These are phyloP conservation scores for Otolemur crassicaudatus DNA, from an alignment of 2,797 vertebrate genomes.

Conservation along the genomic window DNA sequence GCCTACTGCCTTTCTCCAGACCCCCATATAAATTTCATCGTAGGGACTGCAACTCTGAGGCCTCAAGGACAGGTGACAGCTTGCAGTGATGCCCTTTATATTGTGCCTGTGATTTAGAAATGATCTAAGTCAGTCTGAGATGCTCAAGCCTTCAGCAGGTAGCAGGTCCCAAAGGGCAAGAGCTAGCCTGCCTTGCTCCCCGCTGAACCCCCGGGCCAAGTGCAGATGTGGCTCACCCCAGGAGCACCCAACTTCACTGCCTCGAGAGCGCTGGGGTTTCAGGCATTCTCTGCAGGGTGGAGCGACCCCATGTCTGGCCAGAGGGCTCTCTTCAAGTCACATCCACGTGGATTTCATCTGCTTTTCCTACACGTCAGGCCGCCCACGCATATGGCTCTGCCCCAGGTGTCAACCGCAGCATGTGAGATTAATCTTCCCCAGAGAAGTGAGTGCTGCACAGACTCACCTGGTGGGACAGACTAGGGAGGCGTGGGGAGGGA, in stretches of 20 bases:
- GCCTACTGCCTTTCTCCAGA: not conserved
- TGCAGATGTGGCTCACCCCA: accelerated
- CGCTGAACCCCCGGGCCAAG: not conserved
- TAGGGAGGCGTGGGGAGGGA: not conserved
- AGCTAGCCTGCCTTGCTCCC: not conserved
- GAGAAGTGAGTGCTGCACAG: not conserved
- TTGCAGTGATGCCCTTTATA: not conserved
- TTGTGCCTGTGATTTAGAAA: not conserved
- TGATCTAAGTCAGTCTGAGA: not conserved
- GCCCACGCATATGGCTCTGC: not conserved
- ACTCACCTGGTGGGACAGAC: not conserved
- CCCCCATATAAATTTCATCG: not conserved
- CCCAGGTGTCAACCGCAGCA: no score
- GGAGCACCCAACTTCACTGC: accelerated
- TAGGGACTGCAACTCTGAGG: not conserved
- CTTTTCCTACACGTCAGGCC: not conserved
- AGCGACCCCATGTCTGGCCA: not conserved
- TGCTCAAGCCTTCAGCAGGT: not conserved
- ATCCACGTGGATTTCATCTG: not conserved
- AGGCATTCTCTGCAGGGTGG: not conserved
- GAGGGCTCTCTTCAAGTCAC: accelerated
- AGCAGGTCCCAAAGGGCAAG: accelerated
- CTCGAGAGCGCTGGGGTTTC: not conserved
- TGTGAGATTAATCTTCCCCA: not conserved
- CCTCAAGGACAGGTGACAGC: not conserved